These are phyloP conservation scores for Liopterus haemorrhoidalis DNA, from an alignment of 2,888 invertebrate species.

Conservation along the genomic window DNA sequence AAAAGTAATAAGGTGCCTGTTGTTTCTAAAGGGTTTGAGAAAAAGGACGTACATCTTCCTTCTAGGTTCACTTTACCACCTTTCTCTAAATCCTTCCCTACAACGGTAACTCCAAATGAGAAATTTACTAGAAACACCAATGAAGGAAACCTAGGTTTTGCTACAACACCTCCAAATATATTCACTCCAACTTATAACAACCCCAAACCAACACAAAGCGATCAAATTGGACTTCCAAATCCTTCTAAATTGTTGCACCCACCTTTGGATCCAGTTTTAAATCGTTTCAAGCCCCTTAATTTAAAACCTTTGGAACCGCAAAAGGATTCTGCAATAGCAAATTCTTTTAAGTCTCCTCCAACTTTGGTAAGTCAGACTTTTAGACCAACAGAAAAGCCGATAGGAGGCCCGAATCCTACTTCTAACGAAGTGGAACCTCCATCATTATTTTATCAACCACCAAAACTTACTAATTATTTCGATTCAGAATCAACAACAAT, in stretches of 20 bases:
- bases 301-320: neutral
- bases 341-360: neutral
- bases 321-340: neutral
- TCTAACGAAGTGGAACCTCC: constrained; percentile 21
- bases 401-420: constrained; percentile 2
- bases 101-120: no score
- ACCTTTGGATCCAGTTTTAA: constrained; percentile 1
- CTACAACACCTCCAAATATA: neutral
- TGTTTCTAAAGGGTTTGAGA: no score
- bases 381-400: neutral
- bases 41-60: no score
- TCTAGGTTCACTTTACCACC: no score
- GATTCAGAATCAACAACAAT: constrained; percentile 21
- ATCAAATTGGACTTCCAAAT: no score
- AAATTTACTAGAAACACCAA: neutral
- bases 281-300: neutral
- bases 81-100: no score
- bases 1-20: no score
- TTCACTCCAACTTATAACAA: constrained; percentile 12
- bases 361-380: neutral
- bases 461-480: constrained; percentile 14
- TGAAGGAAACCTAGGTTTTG: neutral
- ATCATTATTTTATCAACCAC: constrained; percentile 25
- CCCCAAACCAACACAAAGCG: no score
- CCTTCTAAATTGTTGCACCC: neutral